Percentiles rank a stretch among this genome's conserved stretches.
Conservation (phyloP, 2,888 invertebrate species). For the Harmothoe impar region DNA sequence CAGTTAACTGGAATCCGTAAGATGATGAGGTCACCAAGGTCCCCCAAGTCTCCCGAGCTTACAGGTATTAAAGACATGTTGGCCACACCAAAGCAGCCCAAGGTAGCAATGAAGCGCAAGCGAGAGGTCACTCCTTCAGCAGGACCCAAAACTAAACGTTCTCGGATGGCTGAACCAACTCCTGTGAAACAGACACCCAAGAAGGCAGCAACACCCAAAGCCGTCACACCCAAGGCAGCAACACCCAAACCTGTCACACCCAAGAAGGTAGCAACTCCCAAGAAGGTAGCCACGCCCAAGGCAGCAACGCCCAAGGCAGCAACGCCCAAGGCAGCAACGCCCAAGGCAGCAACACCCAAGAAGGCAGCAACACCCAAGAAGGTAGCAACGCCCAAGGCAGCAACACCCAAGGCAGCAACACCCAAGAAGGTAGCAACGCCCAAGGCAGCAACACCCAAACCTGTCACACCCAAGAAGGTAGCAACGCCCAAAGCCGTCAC, state of each 20-base stretch:
- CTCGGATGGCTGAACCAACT: conserved; percentile 37
- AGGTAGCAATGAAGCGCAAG: conserved; percentile 34
- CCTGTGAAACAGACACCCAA: conserved; percentile 9
- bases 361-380: conserved; percentile 51
- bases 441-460: conserved; percentile 13
- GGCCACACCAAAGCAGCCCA: conserved; percentile 49
- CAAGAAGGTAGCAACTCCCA: conserved; percentile 29
- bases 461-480: background rate
- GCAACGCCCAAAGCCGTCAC: background rate
- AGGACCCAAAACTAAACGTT: conserved; percentile 33
- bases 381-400: conserved; percentile 16
- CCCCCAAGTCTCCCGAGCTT: conserved; percentile 65
- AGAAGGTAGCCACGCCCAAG: background rate
- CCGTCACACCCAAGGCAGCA: conserved; percentile 63
- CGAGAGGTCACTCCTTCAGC: background rate
- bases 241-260: conserved; percentile 64
- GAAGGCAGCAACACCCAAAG: conserved; percentile 50
- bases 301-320: background rate
- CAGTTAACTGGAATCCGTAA: conserved; percentile 67
- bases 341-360: conserved; percentile 42
- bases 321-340: conserved; percentile 19
- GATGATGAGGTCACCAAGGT: conserved; percentile 68
- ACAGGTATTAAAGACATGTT: conserved; percentile 66
- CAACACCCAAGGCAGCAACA: conserved; percentile 51
- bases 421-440: background rate